Evolutionary conservation across 2,888 invertebrate genomes (phyloP), one percentile per base, ranked within the genome.

Genomic region (Marasmarcha lunaedactyla): DNA sequence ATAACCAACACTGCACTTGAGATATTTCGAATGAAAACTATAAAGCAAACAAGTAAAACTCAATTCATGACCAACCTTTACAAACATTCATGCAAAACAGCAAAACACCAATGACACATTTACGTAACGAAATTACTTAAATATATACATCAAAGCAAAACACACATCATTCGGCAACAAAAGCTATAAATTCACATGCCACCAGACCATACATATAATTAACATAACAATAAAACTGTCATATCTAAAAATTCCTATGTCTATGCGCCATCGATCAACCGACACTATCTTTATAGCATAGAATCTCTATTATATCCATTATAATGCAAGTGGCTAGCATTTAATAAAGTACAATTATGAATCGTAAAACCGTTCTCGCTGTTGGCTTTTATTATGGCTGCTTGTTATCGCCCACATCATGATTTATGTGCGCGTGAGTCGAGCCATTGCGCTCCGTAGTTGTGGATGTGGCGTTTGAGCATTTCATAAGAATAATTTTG

Each of bases 331-430:
- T 67, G 65, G 63, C 63, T 63, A 68, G 59, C 61, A 68, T 77
- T 74, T 74, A 78, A 79, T 78, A 78, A 77, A 77, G 68, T 71
- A 73, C 77, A 79, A 81, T 81, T 81, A 81, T 77, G 78, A 76
- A 68, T 79, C 81, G 74, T 81, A 79, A 81, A 79, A 64, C 70
- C 70, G 73, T 78, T 72, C 73, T 63, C 70, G 73, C 67, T 59
- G 69, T 62, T 69, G 69, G 71, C 65, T 77, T 78, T 77, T 76
- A 71, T 74, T 77, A 63, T 62, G 63, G 63, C 62, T 53, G 64
- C 74, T 72, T 69, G 76, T 78, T 79, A 81, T 79, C 79, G 70
- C 65, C 57, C 56, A 55, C 70, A 77, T 78, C 77, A 71, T 81
- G 81, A 81, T 79, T 79, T 81, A 81, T 71, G 67, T 63, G 66